A percentile compares a stretch with the other conserved stretches of the same genome.
Evolutionary conservation across 1,140 invertebrate species (phyloP).

Genomic region (Diprion similis): DNA sequence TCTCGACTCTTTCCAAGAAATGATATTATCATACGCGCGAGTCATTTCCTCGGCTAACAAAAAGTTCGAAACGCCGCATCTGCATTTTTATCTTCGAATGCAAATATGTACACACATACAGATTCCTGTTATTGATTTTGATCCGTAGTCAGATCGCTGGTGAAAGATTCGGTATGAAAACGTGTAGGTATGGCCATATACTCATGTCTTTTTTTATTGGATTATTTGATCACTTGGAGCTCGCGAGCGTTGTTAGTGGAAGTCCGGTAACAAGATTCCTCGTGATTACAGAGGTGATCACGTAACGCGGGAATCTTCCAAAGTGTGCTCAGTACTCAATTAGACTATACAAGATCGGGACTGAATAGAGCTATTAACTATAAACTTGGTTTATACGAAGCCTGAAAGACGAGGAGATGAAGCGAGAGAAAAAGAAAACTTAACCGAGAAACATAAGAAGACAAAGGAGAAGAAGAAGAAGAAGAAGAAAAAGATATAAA

Average conservation of each 20-base stretch:
- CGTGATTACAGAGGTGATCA: not conserved
- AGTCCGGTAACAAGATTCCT: not conserved
- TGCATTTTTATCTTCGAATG: too few relatives aligned
- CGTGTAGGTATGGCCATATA: too few relatives aligned
- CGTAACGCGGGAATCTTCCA: not conserved
- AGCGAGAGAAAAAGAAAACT: constrained; percentile 12
- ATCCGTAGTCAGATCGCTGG: too few relatives aligned
- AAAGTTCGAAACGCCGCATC: too few relatives aligned
- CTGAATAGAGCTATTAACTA: not conserved
- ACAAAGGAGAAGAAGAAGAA: constrained; percentile 8
- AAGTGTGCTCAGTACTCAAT: not conserved
- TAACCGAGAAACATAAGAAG: not conserved
- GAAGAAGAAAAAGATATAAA: not conserved
- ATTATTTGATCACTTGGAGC: too few relatives aligned
- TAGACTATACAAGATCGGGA: not conserved
- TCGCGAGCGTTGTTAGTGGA: not conserved
- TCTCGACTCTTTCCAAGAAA: too few relatives aligned
- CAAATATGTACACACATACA: too few relatives aligned
- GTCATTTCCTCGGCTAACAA: too few relatives aligned
- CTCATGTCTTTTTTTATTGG: too few relatives aligned
- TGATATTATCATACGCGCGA: too few relatives aligned
- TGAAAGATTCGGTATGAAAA: too few relatives aligned
- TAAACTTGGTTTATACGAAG: not conserved
- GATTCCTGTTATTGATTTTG: too few relatives aligned
- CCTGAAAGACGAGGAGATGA: not conserved